A percentile compares a stretch with the other conserved stretches of the same genome.
phyloP scores from a whole-genome alignment of 2,797 vertebrate species.

The Notoglanidium macrostoma region DNA sequence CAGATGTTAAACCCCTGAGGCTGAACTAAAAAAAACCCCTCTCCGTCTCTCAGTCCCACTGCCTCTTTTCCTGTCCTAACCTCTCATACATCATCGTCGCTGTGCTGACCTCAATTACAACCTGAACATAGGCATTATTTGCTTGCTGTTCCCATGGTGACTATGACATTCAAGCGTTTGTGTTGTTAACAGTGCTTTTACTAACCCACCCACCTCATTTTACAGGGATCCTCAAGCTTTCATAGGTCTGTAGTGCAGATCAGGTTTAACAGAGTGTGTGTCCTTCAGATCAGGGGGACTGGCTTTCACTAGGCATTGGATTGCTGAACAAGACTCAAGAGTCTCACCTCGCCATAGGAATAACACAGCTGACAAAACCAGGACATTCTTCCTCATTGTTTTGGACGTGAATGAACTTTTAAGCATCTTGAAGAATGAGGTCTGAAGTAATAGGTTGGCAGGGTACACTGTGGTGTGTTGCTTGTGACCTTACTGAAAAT shows the following conservation, averaged over 20 bases:
- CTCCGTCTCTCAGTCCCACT: constrained; percentile 23
- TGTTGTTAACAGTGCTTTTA: constrained; percentile 60
- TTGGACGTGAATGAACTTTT: constrained; percentile 25
- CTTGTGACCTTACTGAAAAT: neutral
- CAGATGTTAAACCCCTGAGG: constrained; percentile 34
- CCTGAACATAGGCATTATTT: constrained; percentile 39
- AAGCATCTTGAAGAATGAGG: neutral
- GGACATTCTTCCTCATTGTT: constrained; percentile 2
- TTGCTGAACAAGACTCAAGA: constrained; percentile 54
- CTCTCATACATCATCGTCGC: constrained; percentile 38
- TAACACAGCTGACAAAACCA: constrained; percentile 46
- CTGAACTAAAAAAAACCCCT: constrained; percentile 7
- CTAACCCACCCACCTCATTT: constrained; percentile 63
- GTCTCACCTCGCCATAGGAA: constrained; percentile 25
- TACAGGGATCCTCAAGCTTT: constrained; percentile 57
- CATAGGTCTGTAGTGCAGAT: constrained; percentile 56
- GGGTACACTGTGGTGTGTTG: neutral
- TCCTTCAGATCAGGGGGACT: constrained; percentile 64
- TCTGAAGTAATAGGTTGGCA: neutral
- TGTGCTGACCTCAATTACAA: constrained; percentile 40
- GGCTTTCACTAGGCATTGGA: constrained; percentile 63
- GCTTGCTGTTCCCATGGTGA: constrained; percentile 68
- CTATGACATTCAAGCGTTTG: constrained; percentile 63
- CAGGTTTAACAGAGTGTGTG: constrained; percentile 61
- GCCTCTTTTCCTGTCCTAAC: constrained; percentile 38